Percentiles rank a stretch among this genome's conserved stretches.
Evolutionary conservation across 2,888 invertebrate genomes (phyloP).

Genomic region (Lasioglossum leucozonium): DNA sequence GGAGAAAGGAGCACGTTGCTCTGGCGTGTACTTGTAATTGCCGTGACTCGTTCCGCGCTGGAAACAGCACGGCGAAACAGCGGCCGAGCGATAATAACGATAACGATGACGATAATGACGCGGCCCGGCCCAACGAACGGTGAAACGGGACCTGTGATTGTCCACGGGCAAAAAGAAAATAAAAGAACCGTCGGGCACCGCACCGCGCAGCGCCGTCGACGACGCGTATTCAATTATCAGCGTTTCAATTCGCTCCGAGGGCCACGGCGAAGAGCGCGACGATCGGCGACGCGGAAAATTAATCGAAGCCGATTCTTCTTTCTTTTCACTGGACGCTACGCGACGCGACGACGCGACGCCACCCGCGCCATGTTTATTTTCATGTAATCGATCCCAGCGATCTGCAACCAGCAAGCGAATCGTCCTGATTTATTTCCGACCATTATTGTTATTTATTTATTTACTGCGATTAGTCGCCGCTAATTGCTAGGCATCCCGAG

Average conservation of each 20-base stretch:
- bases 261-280: background rate
- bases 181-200: background rate
- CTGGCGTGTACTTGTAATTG: slow-evolving; percentile 26
- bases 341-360: background rate
- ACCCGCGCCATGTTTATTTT: background rate
- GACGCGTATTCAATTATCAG: slow-evolving; percentile 9
- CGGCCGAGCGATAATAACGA: slow-evolving; percentile 34
- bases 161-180: slow-evolving; percentile 25
- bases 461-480: background rate
- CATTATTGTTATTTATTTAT: background rate
- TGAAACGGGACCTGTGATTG: background rate
- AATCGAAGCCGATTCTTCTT: background rate
- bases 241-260: slow-evolving; percentile 33
- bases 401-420: background rate
- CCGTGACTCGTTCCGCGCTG: slow-evolving; percentile 10
- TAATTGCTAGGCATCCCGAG: background rate
- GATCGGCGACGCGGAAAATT: background rate
- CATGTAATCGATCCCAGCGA: background rate
- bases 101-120: slow-evolving; percentile 27
- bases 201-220: background rate
- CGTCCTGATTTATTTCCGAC: background rate
- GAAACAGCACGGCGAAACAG: slow-evolving; percentile 1
- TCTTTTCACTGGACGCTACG: background rate
- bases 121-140: background rate
- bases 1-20: background rate